Evolutionary conservation across 2,888 invertebrate species (phyloP), one percentile per base, ranked within the genome.

Genomic region (Scotopteryx bipunctaria): DNA sequence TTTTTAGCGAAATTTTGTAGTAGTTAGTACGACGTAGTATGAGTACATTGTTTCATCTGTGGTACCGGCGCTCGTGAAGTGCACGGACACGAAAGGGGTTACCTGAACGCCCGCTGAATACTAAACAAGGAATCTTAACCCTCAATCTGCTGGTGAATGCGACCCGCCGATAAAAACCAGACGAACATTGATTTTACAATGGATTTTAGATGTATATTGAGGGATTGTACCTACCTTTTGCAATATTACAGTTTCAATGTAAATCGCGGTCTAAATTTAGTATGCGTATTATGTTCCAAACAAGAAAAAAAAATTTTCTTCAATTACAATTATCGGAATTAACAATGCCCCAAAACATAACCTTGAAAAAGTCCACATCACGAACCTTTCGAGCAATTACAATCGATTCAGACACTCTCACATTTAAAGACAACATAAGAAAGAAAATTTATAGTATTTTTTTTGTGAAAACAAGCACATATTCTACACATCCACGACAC

Each of bases 121-220:
- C 81, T 79, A 86, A 87, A 76, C 78, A 79, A 78, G 60, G 62
- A 82, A 81, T 84, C 82, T 79, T 81, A 78, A 75, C 81, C 84
- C 79, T 76, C 82, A 83, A 85, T 85, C 85, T 81, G 80, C 67
- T 69, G 71, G 69, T 76, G 77, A 76, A 79, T 59, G 55, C 43
- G 69, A 71, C 66, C 61, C 69, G 63, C 69, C 78, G 76, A 78
- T 78, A 75, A 76, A 69, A 64, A 64, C 62, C 70, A 70, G 72
- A 73, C 71, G 80, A 78, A 78, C 83, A 84, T 83, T 84, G 83
- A 81, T 84, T 81, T 51, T 49, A 45, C 45, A 55, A 53, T 56
- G 43, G 49, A 55, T 51, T 50, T 47, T 49, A 42, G 32, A 41
- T 40, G 15, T 27, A 16, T 38, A 6, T 29, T 45, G n/a, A n/a